Conservation (phyloP, 1,140 invertebrate genomes). For the silkworm (Bombyx mori) region DNA sequence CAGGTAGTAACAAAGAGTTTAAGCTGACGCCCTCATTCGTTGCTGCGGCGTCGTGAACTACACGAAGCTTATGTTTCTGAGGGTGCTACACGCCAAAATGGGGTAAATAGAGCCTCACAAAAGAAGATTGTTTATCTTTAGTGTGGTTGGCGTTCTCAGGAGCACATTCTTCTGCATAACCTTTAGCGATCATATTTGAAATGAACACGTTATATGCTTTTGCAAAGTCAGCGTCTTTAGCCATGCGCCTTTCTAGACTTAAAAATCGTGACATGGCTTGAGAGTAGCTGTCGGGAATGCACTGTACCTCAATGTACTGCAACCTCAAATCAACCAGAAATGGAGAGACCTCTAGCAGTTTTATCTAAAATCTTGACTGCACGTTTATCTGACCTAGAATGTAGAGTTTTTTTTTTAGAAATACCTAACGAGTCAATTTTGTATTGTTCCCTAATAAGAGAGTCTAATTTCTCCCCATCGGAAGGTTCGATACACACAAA, state of each 20-base stretch:
- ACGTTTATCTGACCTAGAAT: neutral
- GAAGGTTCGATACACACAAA: neutral
- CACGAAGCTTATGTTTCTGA: no score
- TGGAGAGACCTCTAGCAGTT: neutral
- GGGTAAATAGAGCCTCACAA: no score
- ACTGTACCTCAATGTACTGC: neutral
- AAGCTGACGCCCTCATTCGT: no score
- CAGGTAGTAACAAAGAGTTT: no score
- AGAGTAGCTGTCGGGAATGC: constrained; percentile 4
- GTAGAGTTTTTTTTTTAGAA: neutral
- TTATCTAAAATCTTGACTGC: constrained; percentile 7
- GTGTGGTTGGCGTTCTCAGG: neutral
- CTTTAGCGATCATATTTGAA: neutral
- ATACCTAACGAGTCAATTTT: constrained; percentile 1
- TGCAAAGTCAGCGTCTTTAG: neutral
- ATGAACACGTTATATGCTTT: neutral
- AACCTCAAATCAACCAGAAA: constrained; percentile 1
- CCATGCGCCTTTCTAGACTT: constrained; percentile 2
- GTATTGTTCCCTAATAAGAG: neutral
- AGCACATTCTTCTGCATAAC: constrained; percentile 7
- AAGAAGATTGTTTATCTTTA: no score
- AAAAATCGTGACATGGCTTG: constrained; percentile 1
- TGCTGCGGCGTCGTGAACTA: no score
- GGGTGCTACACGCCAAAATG: neutral
- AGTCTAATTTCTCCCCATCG: constrained; percentile 2